Evolutionary conservation across 2,797 vertebrate genomes (phyloP).

Genomic region (Glyptemys insculpta): DNA sequence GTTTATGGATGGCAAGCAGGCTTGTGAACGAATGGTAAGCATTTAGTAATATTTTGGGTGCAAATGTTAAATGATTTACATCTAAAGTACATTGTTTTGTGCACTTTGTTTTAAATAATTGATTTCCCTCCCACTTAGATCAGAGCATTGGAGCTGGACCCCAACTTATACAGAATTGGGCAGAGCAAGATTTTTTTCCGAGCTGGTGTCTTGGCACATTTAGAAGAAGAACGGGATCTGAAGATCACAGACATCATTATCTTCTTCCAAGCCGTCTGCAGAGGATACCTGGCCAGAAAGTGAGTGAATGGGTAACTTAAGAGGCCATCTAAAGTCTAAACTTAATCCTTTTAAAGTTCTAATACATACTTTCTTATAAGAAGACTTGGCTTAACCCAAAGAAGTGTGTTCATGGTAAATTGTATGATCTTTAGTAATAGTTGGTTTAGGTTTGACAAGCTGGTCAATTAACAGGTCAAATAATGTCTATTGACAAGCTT

Average conservation of each 20-base stretch:
- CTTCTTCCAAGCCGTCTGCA: conserved; percentile 97
- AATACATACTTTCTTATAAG: neutral
- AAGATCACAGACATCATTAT: conserved; percentile 99
- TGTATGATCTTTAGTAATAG: neutral
- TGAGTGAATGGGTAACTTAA: conserved; percentile 71
- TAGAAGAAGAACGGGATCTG: conserved; percentile 96
- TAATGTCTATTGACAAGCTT: neutral
- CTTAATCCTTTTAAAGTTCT: neutral
- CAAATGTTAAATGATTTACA: too few species aligned
- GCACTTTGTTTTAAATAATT: neutral
- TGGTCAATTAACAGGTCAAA: neutral
- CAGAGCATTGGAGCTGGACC: conserved; percentile 93
- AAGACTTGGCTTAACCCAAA: neutral
- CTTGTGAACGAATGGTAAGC: conserved; percentile 96
- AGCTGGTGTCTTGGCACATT: conserved; percentile 95
- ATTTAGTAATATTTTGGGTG: neutral
- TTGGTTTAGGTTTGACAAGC: neutral
- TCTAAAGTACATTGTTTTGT: neutral
- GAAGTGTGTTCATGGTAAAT: neutral
- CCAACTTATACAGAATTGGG: conserved; percentile 95
- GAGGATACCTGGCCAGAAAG: conserved; percentile 97
- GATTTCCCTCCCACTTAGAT: conserved; percentile 82
- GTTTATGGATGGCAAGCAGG: conserved; percentile 99
- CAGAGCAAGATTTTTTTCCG: conserved; percentile 99
- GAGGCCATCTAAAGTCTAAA: neutral